Percentiles rank a stretch among this genome's conserved stretches.
Evolutionary conservation across 2,888 invertebrate genomes (phyloP).

Genomic region (Orthosia gracilis): DNA sequence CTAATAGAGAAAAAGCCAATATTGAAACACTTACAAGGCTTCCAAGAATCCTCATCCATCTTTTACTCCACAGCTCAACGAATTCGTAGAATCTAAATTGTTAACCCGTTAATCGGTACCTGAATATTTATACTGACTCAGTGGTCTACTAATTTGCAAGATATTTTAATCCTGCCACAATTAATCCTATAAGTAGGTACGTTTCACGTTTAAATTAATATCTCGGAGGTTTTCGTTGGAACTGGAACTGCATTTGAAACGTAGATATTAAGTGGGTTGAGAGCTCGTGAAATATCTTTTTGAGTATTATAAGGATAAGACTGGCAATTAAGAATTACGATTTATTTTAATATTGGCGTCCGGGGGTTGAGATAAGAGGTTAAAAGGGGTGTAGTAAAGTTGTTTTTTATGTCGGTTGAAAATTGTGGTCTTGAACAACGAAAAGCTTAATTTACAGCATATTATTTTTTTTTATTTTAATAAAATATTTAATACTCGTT

Average conservation of each 20-base stretch:
- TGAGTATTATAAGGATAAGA: constrained; percentile 32
- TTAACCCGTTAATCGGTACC: constrained; percentile 52
- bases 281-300: constrained; percentile 42
- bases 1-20: constrained; percentile 7
- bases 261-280: constrained; percentile 54
- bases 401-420: constrained; percentile 1
- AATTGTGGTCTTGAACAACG: background rate
- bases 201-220: constrained; percentile 66
- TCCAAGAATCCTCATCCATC: constrained; percentile 8
- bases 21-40: constrained; percentile 11
- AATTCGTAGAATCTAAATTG: constrained; percentile 48
- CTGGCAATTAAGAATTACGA: constrained; percentile 44
- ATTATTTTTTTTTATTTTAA: background rate
- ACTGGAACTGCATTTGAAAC: constrained; percentile 58
- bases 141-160: constrained; percentile 65
- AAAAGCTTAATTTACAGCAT: background rate
- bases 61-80: constrained; percentile 21
- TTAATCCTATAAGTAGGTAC: constrained; percentile 69
- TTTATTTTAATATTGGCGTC: constrained; percentile 56
- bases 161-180: constrained; percentile 69
- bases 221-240: constrained; percentile 32
- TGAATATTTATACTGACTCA: constrained; percentile 67
- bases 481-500: no score
- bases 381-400: background rate
- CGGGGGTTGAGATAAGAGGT: constrained; percentile 27